Base-by-base conservation (phyloP, 2,113 vertebrate species). In the Hiodon alosoides region DNA sequence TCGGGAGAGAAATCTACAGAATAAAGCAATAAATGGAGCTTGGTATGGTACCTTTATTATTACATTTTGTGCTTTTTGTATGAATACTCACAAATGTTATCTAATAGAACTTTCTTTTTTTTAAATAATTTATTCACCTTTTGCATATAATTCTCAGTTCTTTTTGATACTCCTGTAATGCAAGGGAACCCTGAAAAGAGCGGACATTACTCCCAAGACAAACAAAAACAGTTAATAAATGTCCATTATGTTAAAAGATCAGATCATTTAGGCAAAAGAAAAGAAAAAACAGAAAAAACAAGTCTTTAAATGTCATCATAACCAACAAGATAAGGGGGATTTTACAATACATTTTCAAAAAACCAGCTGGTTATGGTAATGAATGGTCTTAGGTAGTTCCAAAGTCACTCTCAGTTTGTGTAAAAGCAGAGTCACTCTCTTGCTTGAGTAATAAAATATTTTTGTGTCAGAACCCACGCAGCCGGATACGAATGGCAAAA, bases 361-460 rank as follows among this genome's bases (percentile, higher is more conserved):
- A 97, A 95, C 90, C 85, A 84, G 90, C 92, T 92, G 94, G 93
- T 92, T 94, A 90, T 94, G 90, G 89, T 93, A 90, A 87, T 91
- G 90, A 85, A 87, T 79, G 81, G 93, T 92, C 90, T 93, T 82
- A 90, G 94, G 94, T 93, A 94, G 94, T 89, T 95, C 90, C 86
- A 93, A 93, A 89, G 90, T 92, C 92, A 83, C 90, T 93, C 83
- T 93, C 93, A 95, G 90, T 95, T 92, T 90, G 90, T 93, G 93
- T 94, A 93, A 98, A 95, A 95, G 94, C 93, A 88, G 91, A 92
- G 87, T 90, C 90, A 90, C 86, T 90, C 90, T 94, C 92, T 92
- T 78, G 86, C 92, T 93, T 93, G 92, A 91, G 91, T 98, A 98
- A 94, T 95, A 98, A 98, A 98, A 98, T 95, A 96, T 93, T 91